Percentiles rank a stretch among this genome's conserved stretches.
phyloP scores from a whole-genome alignment of 2,113 vertebrate genomes.

The Hyaena hyaena region DNA sequence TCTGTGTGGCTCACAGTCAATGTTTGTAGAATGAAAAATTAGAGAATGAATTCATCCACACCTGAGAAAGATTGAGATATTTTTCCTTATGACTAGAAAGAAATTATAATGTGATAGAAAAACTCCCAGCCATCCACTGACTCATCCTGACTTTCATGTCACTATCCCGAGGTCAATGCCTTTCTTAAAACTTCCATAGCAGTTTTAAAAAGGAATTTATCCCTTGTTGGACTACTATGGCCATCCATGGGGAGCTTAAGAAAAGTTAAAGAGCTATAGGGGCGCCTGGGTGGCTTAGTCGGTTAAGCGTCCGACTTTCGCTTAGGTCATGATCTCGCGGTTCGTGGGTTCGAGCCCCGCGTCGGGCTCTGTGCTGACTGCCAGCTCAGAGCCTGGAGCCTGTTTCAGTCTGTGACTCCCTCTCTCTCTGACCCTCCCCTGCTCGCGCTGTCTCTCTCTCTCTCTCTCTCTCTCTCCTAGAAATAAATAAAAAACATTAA shows the following conservation, averaged over 20 bases:
- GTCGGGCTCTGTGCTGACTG: too few species aligned
- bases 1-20: not conserved
- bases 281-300: too few species aligned
- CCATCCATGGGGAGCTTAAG: not conserved
- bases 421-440: too few species aligned
- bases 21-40: not conserved
- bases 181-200: not conserved
- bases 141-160: not conserved
- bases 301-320: too few species aligned
- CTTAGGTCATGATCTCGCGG: too few species aligned
- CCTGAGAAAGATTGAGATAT: not conserved
- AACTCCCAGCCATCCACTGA: not conserved
- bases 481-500: too few species aligned
- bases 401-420: too few species aligned
- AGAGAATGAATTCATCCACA: not conserved
- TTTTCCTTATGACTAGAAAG: not conserved
- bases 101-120: not conserved
- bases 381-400: too few species aligned
- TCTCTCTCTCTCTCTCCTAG: too few species aligned
- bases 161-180: not conserved
- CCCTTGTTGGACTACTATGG: not conserved
- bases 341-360: too few species aligned
- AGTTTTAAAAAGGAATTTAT: conserved; percentile 12
- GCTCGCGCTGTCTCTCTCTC: too few species aligned
- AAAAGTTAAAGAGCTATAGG: not conserved